A percentile compares a stretch with the other conserved stretches of the same genome.
These are phyloP conservation scores for Tachina grossa DNA, from an alignment of 2,888 invertebrate species.

Conservation along the genomic window DNA sequence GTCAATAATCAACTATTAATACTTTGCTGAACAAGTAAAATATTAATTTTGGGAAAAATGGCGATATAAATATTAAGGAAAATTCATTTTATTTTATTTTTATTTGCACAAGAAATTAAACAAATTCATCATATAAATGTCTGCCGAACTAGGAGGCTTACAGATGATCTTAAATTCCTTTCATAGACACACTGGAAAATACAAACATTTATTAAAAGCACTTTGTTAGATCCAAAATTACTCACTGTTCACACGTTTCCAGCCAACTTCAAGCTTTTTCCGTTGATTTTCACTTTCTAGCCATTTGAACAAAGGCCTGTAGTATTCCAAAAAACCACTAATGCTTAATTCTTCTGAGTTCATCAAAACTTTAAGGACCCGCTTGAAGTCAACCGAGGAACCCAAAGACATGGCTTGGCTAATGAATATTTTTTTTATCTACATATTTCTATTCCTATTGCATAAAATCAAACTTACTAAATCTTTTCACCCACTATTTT, in stretches of 20 bases:
- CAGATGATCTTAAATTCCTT: too few species aligned
- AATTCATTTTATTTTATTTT: too few species aligned
- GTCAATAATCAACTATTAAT: too few species aligned
- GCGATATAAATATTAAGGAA: too few species aligned
- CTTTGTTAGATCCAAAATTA: neutral
- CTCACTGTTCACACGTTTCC: slow-evolving; percentile 79
- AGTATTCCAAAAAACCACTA: slow-evolving; percentile 89
- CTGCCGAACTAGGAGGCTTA: too few species aligned
- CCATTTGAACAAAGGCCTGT: slow-evolving; percentile 89
- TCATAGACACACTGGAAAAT: slow-evolving; percentile 45
- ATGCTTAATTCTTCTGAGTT: slow-evolving; percentile 88
- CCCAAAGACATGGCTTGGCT: slow-evolving; percentile 88
- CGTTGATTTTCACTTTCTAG: slow-evolving; percentile 87
- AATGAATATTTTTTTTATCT: slow-evolving; percentile 54
- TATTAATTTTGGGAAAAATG: too few species aligned
- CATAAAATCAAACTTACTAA: slow-evolving; percentile 24
- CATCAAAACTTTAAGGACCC: slow-evolving; percentile 90
- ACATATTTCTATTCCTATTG: neutral
- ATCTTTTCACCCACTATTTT: slow-evolving; percentile 57
- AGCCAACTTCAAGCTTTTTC: slow-evolving; percentile 86
- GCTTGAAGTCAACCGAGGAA: slow-evolving; percentile 89
- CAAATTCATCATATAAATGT: too few species aligned
- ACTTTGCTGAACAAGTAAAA: too few species aligned
- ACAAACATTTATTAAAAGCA: neutral
- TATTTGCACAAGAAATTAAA: too few species aligned